Base-by-base conservation (phyloP, 2,113 vertebrate species). In the Eulemur macaco region DNA sequence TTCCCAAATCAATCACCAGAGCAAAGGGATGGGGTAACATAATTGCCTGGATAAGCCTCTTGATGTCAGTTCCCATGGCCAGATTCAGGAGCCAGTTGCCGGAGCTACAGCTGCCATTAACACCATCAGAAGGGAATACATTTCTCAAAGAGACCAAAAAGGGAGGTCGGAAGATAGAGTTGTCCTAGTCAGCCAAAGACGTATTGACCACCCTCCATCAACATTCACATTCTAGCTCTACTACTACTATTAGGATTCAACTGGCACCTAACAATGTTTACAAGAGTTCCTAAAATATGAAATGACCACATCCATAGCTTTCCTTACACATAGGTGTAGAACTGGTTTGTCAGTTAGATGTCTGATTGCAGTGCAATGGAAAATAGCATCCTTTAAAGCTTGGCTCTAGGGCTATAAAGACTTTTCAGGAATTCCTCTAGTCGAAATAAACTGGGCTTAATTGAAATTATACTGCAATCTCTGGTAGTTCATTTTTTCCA, bases 391-490 rank as follows among this genome's bases (percentile, higher is more conserved):
- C 13, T 68, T 86, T 78, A 37, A 85, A 86, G 31, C 34, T n/a
- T 68, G 56, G 25, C 42, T 60, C 5, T 54, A 39, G 89, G 20
- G 13, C 47, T 29, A 17, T 39, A 37, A 94, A 86, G 73, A 58
- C 23, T 66, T 81, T 56, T 93, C 39, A 77, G 56, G 45, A 73
- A 94, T 52, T 25, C 6, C 63, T 37, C 7, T 47, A 80, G 45
- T 60, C 12, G 83, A 93, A 90, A 71, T 85, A 80, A 80, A 71
- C 21, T 23, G 1, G 2, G 29, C 6, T 86, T 83, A 60, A 69
- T 8, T 71, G 15, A 95, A 89, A 92, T 78, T 94, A 93, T 34
- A 78, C 4, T 87, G 18, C 18, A 84, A 95, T 76, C 45, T 81
- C n/a, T 88, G 82, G 4, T 71, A 25, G 90, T 91, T 9, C 23